A percentile compares a stretch with the other conserved stretches of the same genome.
Evolutionary conservation across 2,113 vertebrate species (phyloP).

Genomic region (Amazona guildingii): DNA sequence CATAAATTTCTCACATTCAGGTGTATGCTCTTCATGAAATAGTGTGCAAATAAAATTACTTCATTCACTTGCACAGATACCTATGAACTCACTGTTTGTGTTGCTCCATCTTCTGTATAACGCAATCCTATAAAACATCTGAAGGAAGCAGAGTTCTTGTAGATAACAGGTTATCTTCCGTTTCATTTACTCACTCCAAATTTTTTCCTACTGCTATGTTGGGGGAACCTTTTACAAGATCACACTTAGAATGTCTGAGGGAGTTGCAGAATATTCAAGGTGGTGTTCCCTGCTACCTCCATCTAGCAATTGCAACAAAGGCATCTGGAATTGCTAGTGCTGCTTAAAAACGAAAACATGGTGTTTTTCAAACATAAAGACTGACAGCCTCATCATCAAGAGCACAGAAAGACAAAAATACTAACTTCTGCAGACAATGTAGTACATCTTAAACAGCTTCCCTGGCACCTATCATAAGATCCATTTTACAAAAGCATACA

Average conservation of each 20-base stretch:
- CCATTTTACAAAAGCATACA: neutral
- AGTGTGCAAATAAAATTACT: neutral
- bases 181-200: neutral
- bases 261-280: neutral
- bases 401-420: neutral
- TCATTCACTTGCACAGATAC: neutral
- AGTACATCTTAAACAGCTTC: neutral
- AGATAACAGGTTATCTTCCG: neutral
- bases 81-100: neutral
- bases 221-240: neutral
- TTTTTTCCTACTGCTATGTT: neutral
- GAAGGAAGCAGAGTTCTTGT: neutral
- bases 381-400: neutral
- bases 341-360: neutral
- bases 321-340: neutral
- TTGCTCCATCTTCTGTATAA: neutral
- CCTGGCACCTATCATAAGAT: neutral
- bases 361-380: neutral
- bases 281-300: neutral
- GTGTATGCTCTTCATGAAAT: neutral
- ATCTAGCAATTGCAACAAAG: neutral
- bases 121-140: neutral
- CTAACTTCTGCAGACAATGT: neutral
- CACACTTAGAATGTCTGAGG: neutral
- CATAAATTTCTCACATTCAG: neutral